These are phyloP conservation scores for Myathropa florea DNA, from an alignment of 2,888 invertebrate genomes.

Conservation along the genomic window DNA sequence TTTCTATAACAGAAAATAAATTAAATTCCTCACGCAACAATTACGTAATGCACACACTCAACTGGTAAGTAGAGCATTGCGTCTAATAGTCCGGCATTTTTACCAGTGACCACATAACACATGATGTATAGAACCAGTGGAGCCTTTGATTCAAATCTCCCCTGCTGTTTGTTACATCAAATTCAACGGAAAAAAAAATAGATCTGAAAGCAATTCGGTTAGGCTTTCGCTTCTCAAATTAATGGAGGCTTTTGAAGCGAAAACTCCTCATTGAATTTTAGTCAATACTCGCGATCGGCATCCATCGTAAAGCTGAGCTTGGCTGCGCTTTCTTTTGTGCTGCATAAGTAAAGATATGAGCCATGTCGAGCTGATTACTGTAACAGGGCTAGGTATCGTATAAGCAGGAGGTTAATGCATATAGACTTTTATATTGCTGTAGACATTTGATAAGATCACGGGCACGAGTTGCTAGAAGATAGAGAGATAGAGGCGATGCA, in stretches of 20 bases:
- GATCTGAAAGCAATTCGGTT: conserved; percentile 10
- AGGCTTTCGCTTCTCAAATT: conserved; percentile 13
- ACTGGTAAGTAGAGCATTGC: conserved; percentile 60
- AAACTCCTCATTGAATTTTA: conserved; percentile 32
- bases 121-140: conserved; percentile 27
- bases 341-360: conserved; percentile 36
- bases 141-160: conserved; percentile 26
- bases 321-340: conserved; percentile 47
- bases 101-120: conserved; percentile 2
- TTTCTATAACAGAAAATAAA: conserved; percentile 7
- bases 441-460: not conserved
- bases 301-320: conserved; percentile 30
- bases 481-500: not conserved
- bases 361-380: conserved; percentile 37
- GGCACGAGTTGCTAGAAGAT: not conserved
- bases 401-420: not conserved
- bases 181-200: conserved; percentile 7
- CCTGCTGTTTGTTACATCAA: conserved; percentile 18
- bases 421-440: not conserved
- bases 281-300: not conserved
- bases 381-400: not conserved
- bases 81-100: conserved; percentile 36
- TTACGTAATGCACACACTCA: conserved; percentile 38
- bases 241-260: not conserved
- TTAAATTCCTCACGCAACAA: conserved; percentile 47